Base-by-base conservation (phyloP, 2,113 vertebrate species). In the Pseudopodoces humilis region DNA sequence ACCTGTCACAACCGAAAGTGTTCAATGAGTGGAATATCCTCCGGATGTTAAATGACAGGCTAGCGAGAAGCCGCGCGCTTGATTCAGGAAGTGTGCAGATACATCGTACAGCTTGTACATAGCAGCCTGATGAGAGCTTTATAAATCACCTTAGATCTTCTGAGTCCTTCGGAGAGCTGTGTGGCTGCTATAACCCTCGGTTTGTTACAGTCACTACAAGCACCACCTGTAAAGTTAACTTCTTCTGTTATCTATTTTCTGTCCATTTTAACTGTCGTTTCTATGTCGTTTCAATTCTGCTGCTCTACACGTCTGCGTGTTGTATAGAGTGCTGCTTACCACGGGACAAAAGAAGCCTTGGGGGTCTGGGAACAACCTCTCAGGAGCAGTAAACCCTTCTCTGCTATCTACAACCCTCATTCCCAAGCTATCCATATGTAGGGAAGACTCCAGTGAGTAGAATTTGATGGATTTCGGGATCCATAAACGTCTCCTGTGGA, bases 91-190 rank as follows among this genome's bases (percentile, higher is more conserved):
- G 44, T 2, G 11, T 8, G n/a, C 52, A 2, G 47, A 6, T 21
- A 12, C 0, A 8, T 3, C 24, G 31, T 5, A 3, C 13, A 6
- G n/a, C 28, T 8, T 15, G 8, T 16, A 0, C 17, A 3, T 0
- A 18, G 53, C 11, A 63, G 30, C 37, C 37, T 56, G 21, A 15
- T 22, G 11, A 44, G 53, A 33, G 39, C 30, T 50, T 25, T 15
- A 2, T 24, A 56, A 64, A 37, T 30, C 13, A 17, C 15, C 35
- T 52, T 16, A 24, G 10, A 6, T 21, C 21, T 31, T 41, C 24
- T 13, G 28, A 49, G 2, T 22, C 35, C 55, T 69, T 44, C 43
- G 13, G n/a, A 37, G 58, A 60, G 22, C 47, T 44, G 7, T 13
- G 22, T n/a, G 35, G 46, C 44, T n/a, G 25, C 3, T 39, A 1